These are phyloP conservation scores for Metopolophium dirhodum DNA, from an alignment of 1,140 invertebrate genomes.

Conservation along the genomic window DNA sequence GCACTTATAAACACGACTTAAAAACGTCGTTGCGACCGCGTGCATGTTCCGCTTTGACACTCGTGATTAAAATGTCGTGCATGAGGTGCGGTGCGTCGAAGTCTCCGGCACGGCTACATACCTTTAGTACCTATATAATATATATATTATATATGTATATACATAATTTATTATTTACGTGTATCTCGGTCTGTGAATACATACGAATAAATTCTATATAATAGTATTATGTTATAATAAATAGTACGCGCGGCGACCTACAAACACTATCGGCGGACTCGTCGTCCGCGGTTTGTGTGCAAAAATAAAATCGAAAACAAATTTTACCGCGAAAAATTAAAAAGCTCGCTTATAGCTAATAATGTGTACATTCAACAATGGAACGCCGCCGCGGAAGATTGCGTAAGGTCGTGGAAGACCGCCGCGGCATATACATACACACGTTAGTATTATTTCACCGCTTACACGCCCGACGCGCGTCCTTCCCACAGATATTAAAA, in stretches of 20 bases:
- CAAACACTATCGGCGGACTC: background rate
- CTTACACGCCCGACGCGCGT: background rate
- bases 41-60: constrained; percentile 44
- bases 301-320: background rate
- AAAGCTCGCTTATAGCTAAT: background rate
- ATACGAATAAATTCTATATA: background rate
- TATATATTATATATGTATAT: background rate
- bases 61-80: constrained; percentile 29
- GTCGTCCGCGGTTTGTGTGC: background rate
- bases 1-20: background rate
- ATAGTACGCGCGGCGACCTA: background rate
- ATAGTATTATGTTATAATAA: background rate
- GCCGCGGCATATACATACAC: background rate
- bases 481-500: background rate
- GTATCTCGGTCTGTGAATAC: background rate
- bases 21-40: background rate
- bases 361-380: background rate
- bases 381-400: background rate
- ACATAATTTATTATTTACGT: background rate
- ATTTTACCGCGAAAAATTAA: background rate
- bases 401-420: constrained; percentile 24
- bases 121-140: background rate
- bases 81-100: background rate
- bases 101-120: background rate
- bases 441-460: background rate